phyloP scores from a whole-genome alignment of 2,888 invertebrate species.

The Mimumesa dahlbomi region DNA sequence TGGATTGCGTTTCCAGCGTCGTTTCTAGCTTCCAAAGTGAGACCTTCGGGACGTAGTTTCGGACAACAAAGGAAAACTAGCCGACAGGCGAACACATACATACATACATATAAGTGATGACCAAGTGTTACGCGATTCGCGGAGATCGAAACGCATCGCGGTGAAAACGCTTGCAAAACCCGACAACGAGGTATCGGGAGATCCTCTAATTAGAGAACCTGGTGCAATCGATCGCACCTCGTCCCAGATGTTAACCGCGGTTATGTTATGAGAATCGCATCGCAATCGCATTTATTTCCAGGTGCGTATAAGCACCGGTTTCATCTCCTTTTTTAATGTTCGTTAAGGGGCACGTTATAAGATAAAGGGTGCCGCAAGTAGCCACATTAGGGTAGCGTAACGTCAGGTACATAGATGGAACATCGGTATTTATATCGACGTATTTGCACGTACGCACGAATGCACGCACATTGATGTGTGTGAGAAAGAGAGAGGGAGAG shows the following conservation, averaged over 20 bases:
- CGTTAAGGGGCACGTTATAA: constrained; percentile 4
- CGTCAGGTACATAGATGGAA: constrained; percentile 16
- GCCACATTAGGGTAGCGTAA: constrained; percentile 15
- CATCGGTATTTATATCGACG: constrained; percentile 9
- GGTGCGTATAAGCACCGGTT: constrained; percentile 6
- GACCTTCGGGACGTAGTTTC: constrained; percentile 1
- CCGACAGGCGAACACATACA: no score
- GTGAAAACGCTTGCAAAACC: constrained; percentile 22
- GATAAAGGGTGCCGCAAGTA: constrained; percentile 4
- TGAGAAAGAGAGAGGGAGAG: no score
- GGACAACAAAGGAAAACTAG: not conserved
- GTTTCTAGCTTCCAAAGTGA: not conserved
- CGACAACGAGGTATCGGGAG: constrained; percentile 10
- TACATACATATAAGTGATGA: no score
- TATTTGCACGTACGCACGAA: constrained; percentile 6
- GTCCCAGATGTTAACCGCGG: constrained; percentile 11
- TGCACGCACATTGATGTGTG: no score
- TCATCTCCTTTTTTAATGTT: constrained; percentile 10
- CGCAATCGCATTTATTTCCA: constrained; percentile 10
- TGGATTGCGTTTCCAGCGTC: constrained; percentile 10
- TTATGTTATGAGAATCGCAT: constrained; percentile 22
- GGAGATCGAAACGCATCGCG: not conserved
- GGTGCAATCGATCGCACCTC: constrained; percentile 22
- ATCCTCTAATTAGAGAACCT: constrained; percentile 37
- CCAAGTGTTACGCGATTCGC: not conserved